Conservation (phyloP, 64 coral and sea anemone species). For the Dendronephthya gigantea region DNA sequence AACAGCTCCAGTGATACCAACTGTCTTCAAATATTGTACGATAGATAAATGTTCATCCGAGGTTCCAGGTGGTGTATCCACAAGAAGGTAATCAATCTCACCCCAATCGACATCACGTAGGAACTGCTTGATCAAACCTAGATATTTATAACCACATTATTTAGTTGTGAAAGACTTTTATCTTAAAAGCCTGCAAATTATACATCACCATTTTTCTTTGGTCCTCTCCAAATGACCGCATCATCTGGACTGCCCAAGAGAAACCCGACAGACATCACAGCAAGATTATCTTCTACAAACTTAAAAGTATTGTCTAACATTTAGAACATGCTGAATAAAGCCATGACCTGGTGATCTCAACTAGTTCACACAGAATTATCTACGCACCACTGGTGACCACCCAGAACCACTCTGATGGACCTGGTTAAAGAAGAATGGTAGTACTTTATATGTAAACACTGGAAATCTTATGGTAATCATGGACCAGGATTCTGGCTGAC, state of each 20-base stretch:
- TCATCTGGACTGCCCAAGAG: conserved; percentile 72
- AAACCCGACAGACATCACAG: conserved; percentile 98
- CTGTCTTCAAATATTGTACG: conserved; percentile 77
- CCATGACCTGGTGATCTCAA: background rate
- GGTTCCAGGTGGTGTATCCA: conserved; percentile 95
- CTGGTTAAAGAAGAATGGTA: conserved; percentile 23
- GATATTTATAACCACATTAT: background rate
- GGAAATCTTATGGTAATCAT: background rate
- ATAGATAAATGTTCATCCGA: conserved; percentile 99
- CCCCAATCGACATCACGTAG: conserved; percentile 98
- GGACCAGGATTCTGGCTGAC: conserved; percentile 5
- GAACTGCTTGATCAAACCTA: conserved; percentile 93
- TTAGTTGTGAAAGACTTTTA: conserved; percentile 59
- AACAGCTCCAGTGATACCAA: conserved; percentile 73
- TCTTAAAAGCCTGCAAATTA: background rate
- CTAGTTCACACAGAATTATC: background rate
- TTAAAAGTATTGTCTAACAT: conserved; percentile 8
- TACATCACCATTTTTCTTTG: conserved; percentile 95
- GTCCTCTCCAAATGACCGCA: conserved; percentile 99
- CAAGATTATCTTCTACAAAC: conserved; percentile 98
- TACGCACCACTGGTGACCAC: conserved; percentile 92
- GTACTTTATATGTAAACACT: background rate
- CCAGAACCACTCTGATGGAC: conserved; percentile 99
- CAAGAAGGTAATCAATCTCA: conserved; percentile 75
- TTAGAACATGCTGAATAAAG: background rate